Evolutionary conservation across 2,888 invertebrate genomes (phyloP).

Genomic region (Syrista parreyssii): DNA sequence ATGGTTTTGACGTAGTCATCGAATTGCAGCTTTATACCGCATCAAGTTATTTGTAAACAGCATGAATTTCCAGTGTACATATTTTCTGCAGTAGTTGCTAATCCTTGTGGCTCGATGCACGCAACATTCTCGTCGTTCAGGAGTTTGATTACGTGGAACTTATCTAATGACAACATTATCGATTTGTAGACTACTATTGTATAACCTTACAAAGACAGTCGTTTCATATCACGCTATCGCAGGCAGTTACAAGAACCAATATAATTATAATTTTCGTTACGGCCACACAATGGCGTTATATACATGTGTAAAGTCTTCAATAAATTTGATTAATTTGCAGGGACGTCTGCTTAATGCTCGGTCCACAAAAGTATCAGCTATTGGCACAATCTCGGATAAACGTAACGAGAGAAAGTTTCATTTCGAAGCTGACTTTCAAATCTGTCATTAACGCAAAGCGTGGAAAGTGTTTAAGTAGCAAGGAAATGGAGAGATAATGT

Average conservation of each 20-base stretch:
- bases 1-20: neutral
- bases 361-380: neutral
- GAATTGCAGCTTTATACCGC: neutral
- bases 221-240: neutral
- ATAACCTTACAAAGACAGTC: neutral
- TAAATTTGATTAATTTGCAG: neutral
- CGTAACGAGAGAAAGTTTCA: neutral
- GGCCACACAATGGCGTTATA: neutral
- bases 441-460: neutral
- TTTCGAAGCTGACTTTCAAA: neutral
- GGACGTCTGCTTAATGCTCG: neutral
- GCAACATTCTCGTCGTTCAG: neutral
- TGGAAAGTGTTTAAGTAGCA: neutral
- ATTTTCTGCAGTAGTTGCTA: neutral
- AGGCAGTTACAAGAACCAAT: neutral
- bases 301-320: too few relatives aligned
- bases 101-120: neutral
- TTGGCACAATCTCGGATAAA: neutral
- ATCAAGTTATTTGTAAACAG: neutral
- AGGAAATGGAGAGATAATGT: neutral
- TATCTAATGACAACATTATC: neutral
- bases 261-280: neutral
- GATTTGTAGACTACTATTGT: neutral
- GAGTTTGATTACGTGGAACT: neutral
- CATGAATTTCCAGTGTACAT: neutral